Conservation (phyloP, 2,113 vertebrate species). For the Paedocypris sp. region DNA sequence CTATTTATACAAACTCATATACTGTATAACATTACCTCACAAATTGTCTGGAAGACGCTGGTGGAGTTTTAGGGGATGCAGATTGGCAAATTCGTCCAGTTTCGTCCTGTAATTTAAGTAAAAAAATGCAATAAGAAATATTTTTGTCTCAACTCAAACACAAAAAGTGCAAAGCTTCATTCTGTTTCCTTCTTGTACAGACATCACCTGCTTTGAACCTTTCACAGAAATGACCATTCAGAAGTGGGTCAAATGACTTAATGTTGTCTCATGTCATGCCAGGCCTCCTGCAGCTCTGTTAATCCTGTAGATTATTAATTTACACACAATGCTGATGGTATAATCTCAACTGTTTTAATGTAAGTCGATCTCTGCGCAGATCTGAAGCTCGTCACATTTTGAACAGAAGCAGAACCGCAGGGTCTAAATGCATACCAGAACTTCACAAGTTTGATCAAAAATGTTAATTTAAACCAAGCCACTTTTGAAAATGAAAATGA, state of each 20-base stretch:
- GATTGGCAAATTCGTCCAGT: conserved; percentile 23
- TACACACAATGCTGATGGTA: conserved; percentile 8
- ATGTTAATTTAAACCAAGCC: too few species aligned
- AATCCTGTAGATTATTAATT: conserved; percentile 30
- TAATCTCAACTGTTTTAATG: too few species aligned
- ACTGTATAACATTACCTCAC: conserved; percentile 48
- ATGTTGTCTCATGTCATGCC: background rate
- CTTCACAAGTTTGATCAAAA: too few species aligned
- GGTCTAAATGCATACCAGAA: too few species aligned
- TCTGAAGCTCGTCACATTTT: too few species aligned
- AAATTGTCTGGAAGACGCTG: conserved; percentile 47
- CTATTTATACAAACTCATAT: background rate
- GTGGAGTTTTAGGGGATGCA: background rate
- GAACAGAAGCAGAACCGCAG: too few species aligned
- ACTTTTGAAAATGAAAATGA: too few species aligned
- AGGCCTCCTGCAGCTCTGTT: conserved; percentile 6
- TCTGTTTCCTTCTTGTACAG: background rate
- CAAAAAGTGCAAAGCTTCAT: too few species aligned
- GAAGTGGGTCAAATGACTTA: conserved; percentile 5
- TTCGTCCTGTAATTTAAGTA: conserved; percentile 38
- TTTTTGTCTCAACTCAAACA: too few species aligned
- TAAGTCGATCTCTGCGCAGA: too few species aligned
- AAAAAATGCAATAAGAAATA: conserved; percentile 29
- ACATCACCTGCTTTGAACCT: background rate
- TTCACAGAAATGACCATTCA: background rate